These are phyloP conservation scores for Trinorchestia longiramus DNA, from an alignment of 1,140 invertebrate species.

Conservation along the genomic window DNA sequence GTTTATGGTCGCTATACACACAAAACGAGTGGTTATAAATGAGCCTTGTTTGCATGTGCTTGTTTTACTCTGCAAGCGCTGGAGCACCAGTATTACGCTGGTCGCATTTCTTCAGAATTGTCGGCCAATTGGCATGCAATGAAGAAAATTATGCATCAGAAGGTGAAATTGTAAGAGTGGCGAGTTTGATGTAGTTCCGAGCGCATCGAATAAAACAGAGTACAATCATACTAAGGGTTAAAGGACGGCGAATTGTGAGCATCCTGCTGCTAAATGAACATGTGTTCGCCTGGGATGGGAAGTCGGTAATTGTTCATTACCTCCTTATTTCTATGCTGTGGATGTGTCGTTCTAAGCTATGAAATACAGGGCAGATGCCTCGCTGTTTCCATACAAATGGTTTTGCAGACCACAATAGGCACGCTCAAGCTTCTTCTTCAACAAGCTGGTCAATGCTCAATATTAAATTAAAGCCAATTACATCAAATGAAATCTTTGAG, in stretches of 20 bases:
- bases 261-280: conserved; percentile 7
- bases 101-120: not conserved
- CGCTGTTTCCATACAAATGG: not conserved
- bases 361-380: not conserved
- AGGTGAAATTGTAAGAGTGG: not conserved
- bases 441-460: not conserved
- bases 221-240: not conserved
- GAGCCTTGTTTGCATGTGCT: not conserved
- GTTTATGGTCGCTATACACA: not conserved
- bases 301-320: not conserved
- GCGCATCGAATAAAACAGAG: not conserved
- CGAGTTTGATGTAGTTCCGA: not conserved
- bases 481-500: not conserved
- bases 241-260: not conserved
- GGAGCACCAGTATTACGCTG: not conserved
- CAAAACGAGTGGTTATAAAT: not conserved
- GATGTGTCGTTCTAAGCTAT: not conserved
- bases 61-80: not conserved
- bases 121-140: not conserved
- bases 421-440: not conserved
- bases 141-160: not conserved
- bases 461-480: not conserved
- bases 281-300: not conserved
- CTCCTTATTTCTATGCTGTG: not conserved
- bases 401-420: not conserved